Conservation (phyloP, 2,888 invertebrate genomes). For the Pseudoips prasinana region DNA sequence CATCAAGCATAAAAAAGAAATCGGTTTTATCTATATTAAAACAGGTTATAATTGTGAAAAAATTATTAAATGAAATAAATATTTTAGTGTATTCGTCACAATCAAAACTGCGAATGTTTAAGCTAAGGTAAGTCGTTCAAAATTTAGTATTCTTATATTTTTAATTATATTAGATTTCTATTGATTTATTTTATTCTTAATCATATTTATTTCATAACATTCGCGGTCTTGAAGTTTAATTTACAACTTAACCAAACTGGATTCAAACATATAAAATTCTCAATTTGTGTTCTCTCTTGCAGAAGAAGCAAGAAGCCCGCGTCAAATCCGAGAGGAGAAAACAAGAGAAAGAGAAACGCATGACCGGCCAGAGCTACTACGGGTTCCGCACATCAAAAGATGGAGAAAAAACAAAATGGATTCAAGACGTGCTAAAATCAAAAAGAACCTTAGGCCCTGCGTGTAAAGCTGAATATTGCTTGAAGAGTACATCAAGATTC, state of each 20-base stretch:
- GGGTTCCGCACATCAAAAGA: slow-evolving; percentile 44
- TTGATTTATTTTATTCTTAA: slow-evolving; percentile 1
- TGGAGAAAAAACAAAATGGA: slow-evolving; percentile 41
- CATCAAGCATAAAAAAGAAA: no score
- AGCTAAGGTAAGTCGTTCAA: slow-evolving; percentile 29
- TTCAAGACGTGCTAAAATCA: slow-evolving; percentile 57
- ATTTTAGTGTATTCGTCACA: no score
- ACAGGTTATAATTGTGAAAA: no score
- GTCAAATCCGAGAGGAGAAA: slow-evolving; percentile 43
- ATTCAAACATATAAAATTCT: no score
- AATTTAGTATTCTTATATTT: slow-evolving; percentile 5
- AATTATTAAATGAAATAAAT: no score
- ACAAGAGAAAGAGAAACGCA: slow-evolving; percentile 53
- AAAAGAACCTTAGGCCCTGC: slow-evolving; percentile 49
- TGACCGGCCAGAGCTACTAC: slow-evolving; percentile 59
- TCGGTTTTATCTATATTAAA: no score
- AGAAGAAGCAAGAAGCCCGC: slow-evolving; percentile 40
- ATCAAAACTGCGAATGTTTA: slow-evolving; percentile 58
- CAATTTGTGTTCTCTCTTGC: slow-evolving; percentile 21
- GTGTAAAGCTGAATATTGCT: slow-evolving; percentile 46
- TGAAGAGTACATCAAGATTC: slow-evolving; percentile 33
- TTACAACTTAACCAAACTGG: no score
- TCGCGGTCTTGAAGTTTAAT: slow-evolving; percentile 46
- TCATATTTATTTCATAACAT: slow-evolving; percentile 34
- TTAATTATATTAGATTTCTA: not conserved